phyloP scores from a whole-genome alignment of 2,888 invertebrate genomes.

The Dichetophora obliterata region DNA sequence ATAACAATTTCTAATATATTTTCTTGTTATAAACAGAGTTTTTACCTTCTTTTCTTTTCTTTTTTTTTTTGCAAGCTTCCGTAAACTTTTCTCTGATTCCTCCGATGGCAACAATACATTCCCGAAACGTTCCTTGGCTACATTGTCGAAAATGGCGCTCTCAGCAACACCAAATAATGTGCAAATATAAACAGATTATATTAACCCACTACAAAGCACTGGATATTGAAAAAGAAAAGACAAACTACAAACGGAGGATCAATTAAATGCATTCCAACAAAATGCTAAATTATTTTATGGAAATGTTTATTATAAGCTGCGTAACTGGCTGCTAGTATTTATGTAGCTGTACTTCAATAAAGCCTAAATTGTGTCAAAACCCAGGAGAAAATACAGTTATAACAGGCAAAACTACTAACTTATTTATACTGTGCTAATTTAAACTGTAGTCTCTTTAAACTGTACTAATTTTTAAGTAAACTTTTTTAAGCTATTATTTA shows the following conservation, averaged over 20 bases:
- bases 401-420: background rate
- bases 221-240: slow-evolving; percentile 28
- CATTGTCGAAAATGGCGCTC: slow-evolving; percentile 82
- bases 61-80: slow-evolving; percentile 77
- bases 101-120: slow-evolving; percentile 72
- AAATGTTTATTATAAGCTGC: background rate
- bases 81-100: slow-evolving; percentile 86
- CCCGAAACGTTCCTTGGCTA: slow-evolving; percentile 84
- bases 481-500: background rate
- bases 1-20: background rate
- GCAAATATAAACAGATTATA: slow-evolving; percentile 35
- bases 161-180: slow-evolving; percentile 63
- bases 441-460: no score
- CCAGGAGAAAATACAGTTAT: background rate
- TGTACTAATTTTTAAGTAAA: background rate
- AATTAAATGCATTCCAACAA: slow-evolving; percentile 24
- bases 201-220: slow-evolving; percentile 11
- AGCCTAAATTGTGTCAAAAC: slow-evolving; percentile 4
- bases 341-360: background rate
- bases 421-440: background rate
- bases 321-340: background rate
- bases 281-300: slow-evolving; percentile 13
- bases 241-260: slow-evolving; percentile 24
- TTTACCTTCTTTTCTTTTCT: no score
- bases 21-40: background rate